A percentile compares a stretch with the other conserved stretches of the same genome.
Conservation (phyloP, 2,797 vertebrate genomes). For the Geotrypetes seraphini region DNA sequence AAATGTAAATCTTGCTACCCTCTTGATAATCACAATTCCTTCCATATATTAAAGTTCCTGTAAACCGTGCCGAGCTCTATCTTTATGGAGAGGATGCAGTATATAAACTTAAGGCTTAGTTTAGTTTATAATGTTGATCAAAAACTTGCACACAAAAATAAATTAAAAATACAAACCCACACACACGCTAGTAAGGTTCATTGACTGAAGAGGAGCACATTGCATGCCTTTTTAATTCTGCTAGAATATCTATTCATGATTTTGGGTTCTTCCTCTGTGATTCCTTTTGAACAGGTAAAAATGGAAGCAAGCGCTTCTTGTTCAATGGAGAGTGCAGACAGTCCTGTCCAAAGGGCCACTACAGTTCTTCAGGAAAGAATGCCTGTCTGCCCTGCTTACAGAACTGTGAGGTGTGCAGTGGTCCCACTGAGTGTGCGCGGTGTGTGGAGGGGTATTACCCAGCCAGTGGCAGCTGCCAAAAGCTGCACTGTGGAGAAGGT, state of each 20-base stretch:
- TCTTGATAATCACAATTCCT: no score
- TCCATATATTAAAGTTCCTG: no score
- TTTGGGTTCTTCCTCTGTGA: not conserved
- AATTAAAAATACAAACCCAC: no score
- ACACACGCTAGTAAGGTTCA: no score
- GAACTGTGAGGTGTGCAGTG: constrained; percentile 63
- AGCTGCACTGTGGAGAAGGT: constrained; percentile 65
- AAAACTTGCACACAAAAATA: no score
- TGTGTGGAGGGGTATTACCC: constrained; percentile 56
- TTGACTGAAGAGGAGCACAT: no score
- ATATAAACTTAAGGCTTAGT: no score
- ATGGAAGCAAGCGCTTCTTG: constrained; percentile 53
- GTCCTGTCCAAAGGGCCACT: constrained; percentile 64
- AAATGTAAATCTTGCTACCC: no score
- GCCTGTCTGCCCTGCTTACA: constrained; percentile 59
- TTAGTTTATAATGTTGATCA: no score
- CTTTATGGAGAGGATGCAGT: no score
- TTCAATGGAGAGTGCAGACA: constrained; percentile 62
- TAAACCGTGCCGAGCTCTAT: no score
- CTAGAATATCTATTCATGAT: not conserved
- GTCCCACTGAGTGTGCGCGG: constrained; percentile 44
- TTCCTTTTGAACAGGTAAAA: constrained; percentile 51
- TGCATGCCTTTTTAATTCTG: no score
- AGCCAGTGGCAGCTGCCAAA: constrained; percentile 52
- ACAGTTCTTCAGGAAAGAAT: constrained; percentile 32